These are phyloP conservation scores for Plebejus anna DNA, from an alignment of 2,888 invertebrate species.

Conservation along the genomic window DNA sequence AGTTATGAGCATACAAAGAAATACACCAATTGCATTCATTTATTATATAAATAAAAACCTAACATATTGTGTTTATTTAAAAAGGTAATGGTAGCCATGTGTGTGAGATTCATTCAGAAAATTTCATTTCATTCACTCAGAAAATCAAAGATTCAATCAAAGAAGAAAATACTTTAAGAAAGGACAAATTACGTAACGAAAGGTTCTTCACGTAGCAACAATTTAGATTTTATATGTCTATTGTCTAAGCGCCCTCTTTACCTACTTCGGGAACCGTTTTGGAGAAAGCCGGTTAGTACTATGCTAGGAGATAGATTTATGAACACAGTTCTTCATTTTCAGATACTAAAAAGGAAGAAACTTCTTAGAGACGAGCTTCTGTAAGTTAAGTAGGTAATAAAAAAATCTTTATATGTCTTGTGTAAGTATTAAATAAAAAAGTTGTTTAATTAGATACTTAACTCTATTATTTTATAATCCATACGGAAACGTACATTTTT, in stretches of 20 bases:
- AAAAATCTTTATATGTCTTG: background rate
- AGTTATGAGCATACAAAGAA: background rate
- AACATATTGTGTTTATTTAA: too few relatives aligned
- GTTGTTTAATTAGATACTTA: too few relatives aligned
- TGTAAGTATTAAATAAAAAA: too few relatives aligned
- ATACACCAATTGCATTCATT: background rate
- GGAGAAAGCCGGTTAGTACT: constrained; percentile 23
- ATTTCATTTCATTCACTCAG: too few relatives aligned
- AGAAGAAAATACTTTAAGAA: background rate
- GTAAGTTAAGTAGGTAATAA: background rate
- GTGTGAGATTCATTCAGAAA: too few relatives aligned
- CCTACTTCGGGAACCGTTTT: constrained; percentile 2
- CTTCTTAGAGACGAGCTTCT: background rate
- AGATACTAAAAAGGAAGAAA: background rate
- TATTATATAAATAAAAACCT: background rate
- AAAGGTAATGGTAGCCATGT: too few relatives aligned
- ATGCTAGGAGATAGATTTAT: background rate
- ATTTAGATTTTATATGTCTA: background rate
- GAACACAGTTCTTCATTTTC: background rate
- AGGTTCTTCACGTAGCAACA: background rate
- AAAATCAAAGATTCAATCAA: background rate
- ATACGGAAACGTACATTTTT: background rate
- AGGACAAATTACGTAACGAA: background rate
- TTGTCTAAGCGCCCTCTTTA: constrained; percentile 12
- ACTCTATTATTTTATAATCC: too few relatives aligned